Base-by-base conservation (phyloP, 35 echinoderm and acorn worm genomes). In the Stichopus chloronotus region DNA sequence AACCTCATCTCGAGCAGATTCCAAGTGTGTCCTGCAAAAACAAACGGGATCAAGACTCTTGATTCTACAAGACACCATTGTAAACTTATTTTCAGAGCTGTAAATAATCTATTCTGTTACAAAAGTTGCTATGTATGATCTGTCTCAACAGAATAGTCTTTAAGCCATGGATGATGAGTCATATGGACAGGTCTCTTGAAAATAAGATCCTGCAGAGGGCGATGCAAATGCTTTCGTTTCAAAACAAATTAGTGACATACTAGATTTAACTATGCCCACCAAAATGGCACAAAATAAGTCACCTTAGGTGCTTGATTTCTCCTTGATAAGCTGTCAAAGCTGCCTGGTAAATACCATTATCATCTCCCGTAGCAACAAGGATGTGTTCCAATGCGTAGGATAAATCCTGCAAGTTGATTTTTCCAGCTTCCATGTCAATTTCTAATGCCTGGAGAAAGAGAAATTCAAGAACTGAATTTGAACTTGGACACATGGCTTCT, bases 251-350 rank as follows among this genome's bases (percentile, higher is more conserved):
- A 43, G 30, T 43, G 30, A 43, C 30, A 43, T 43, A 0, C 30
- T 43, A 43, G 30, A 43, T 43, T 43, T 43, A 43, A 43, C 30
- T 43, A 3, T 0, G 30, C 30, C 5, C 61, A 14, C 61, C 61
- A 79, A 79, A 81, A 5, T 14, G 78, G 10, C 52, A 81, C 13
- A 20, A 16, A 17, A 22, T 17, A 81, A 83, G 55, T 83, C 13
- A 97, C 96, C 91, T 98, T 56, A 98, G 80, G 76, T 98, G 91
- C 90, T 93, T 98, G 19, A 98, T 86, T 83, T 98, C 97, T 58
- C 58, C 57, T 91, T 98, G 97, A 56, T 94, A 96, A 5, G 95
- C 92, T 57, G 95, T 94, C 25, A 98, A 69, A 65, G 97, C 97
- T 90, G 95, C 97, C 78, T 98, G 97, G 63, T 94, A 98, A 23